These are phyloP conservation scores for Caenorhabditis panamensis DNA, from an alignment of 2,888 invertebrate genomes.

Conservation along the genomic window DNA sequence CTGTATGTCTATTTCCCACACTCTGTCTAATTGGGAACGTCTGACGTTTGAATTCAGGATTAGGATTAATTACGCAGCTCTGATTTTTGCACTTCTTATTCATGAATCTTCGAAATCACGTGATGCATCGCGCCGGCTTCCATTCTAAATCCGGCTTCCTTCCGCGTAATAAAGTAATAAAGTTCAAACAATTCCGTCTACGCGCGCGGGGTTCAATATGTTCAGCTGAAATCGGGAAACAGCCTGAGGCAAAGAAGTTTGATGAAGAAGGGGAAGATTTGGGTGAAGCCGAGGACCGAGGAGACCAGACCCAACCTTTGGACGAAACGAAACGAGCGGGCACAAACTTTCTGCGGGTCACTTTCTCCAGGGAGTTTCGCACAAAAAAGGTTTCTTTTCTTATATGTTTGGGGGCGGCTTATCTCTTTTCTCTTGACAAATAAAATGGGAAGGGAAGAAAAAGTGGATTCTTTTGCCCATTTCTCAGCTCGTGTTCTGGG, in stretches of 20 bases:
- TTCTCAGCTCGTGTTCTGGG: not conserved
- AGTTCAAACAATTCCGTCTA: not conserved
- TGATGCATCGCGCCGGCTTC: not conserved
- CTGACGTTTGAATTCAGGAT: not conserved
- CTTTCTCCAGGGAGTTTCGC: conserved; percentile 32
- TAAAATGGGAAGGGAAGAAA: conserved; percentile 13
- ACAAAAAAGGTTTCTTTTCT: conserved; percentile 10
- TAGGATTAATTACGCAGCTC: not conserved
- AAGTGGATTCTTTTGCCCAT: conserved; percentile 9
- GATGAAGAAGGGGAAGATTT: conserved; percentile 18
- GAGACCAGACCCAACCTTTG: conserved; percentile 12
- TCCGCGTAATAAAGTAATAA: not conserved
- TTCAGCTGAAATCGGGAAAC: conserved; percentile 20
- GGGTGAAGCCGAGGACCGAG: not conserved
- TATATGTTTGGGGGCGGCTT: conserved; percentile 5
- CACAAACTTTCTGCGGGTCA: conserved; percentile 6
- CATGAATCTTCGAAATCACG: not conserved
- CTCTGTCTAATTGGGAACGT: no score
- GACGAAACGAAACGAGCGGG: not conserved
- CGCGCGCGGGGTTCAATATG: conserved; percentile 14
- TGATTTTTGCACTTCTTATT: not conserved
- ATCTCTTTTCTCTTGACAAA: conserved; percentile 16
- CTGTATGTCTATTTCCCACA: no score
- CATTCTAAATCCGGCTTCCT: conserved; percentile 1
- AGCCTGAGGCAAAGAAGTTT: conserved; percentile 9